Percentiles rank a stretch among this genome's conserved stretches.
Evolutionary conservation across 1,140 invertebrate species (phyloP).

Genomic region (Ephestia elutella): DNA sequence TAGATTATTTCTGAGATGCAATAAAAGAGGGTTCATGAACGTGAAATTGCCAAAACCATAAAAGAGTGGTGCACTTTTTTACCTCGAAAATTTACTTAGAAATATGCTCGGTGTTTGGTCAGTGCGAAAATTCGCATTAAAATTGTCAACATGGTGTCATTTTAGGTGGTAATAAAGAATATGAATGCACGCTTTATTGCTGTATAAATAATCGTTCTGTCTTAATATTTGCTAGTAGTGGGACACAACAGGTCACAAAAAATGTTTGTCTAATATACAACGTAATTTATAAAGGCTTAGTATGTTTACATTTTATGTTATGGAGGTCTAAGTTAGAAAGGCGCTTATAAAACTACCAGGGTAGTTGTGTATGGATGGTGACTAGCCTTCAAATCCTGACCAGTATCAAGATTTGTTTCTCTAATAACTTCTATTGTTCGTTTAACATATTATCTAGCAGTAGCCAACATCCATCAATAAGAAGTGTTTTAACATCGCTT

Average conservation of each 20-base stretch:
- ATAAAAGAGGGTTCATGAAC: slow-evolving; percentile 57
- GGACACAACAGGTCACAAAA: not conserved
- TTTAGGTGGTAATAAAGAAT: slow-evolving; percentile 40
- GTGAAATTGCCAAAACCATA: slow-evolving; percentile 36
- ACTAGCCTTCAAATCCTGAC: too few relatives aligned
- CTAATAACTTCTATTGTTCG: too few relatives aligned
- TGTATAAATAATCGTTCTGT: slow-evolving; percentile 32
- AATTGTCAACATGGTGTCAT: slow-evolving; percentile 33
- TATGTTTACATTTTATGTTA: not conserved
- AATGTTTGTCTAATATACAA: not conserved
- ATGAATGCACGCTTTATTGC: slow-evolving; percentile 40
- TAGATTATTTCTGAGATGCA: slow-evolving; percentile 49
- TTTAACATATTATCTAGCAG: not conserved
- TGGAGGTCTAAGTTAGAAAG: not conserved
- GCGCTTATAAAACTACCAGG: too few relatives aligned
- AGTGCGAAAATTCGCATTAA: slow-evolving; percentile 47
- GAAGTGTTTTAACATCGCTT: slow-evolving; percentile 26
- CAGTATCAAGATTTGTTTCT: too few relatives aligned
- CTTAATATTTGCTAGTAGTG: too few relatives aligned
- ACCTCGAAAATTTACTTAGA: slow-evolving; percentile 47
- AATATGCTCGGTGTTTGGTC: slow-evolving; percentile 32
- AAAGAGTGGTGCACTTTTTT: slow-evolving; percentile 63
- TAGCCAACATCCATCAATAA: slow-evolving; percentile 9
- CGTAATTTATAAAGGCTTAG: not conserved
- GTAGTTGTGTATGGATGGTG: too few relatives aligned